These are phyloP conservation scores for Cherax quadricarinatus DNA, from an alignment of 1,140 invertebrate species.

Conservation along the genomic window DNA sequence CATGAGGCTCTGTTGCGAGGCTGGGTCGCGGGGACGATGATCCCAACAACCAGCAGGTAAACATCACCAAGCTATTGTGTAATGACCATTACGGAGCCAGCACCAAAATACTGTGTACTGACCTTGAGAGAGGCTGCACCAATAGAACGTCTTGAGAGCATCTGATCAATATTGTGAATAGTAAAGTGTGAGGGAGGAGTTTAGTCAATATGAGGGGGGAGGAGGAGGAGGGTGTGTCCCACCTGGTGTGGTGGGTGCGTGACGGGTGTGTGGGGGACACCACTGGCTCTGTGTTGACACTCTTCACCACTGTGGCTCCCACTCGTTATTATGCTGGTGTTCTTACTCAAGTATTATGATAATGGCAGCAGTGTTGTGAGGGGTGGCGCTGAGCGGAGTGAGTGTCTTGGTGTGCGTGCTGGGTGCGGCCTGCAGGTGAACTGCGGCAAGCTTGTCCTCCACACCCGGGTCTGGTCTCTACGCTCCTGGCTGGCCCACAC, in stretches of 20 bases:
- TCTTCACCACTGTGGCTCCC: not conserved
- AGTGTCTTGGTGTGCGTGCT: slow-evolving; percentile 22
- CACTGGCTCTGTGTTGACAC: not conserved
- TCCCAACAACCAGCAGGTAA: too few species aligned
- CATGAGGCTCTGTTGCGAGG: too few species aligned
- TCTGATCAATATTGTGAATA: not conserved
- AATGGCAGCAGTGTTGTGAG: too few species aligned
- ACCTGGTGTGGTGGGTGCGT: not conserved
- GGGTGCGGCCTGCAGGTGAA: slow-evolving; percentile 59
- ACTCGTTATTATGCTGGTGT: too few species aligned
- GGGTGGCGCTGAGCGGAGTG: not conserved
- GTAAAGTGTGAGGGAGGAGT: not conserved
- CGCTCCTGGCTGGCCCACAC: slow-evolving; percentile 12
- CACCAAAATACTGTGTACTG: too few species aligned
- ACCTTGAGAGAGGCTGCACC: too few species aligned
- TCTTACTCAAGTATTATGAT: too few species aligned
- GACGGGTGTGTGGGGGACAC: not conserved
- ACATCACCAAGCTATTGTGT: too few species aligned
- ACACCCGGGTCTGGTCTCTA: slow-evolving; percentile 42
- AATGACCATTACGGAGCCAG: too few species aligned
- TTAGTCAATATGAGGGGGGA: not conserved
- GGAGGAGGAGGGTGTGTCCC: not conserved
- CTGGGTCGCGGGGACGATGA: too few species aligned
- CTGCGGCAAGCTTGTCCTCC: slow-evolving; percentile 43
- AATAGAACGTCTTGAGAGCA: not conserved